A percentile compares a stretch with the other conserved stretches of the same genome.
Evolutionary conservation across 2,797 vertebrate species (phyloP).

Genomic region (Parotocinclus haroldoi): DNA sequence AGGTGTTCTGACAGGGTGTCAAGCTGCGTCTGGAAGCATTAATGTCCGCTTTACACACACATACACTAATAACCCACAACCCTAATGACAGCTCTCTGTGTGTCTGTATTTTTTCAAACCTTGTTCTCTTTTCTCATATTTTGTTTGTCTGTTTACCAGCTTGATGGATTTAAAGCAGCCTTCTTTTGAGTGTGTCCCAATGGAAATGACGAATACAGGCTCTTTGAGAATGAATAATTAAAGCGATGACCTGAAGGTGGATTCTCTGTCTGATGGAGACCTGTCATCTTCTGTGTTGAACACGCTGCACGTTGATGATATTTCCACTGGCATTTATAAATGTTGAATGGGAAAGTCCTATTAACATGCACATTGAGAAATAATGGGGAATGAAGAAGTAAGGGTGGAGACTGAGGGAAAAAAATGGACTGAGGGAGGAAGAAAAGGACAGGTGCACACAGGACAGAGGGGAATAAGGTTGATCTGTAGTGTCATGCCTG

Average conservation of each 20-base stretch:
- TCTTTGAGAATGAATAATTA: slow-evolving; percentile 64
- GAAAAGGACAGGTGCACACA: neutral
- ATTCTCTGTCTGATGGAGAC: slow-evolving; percentile 45
- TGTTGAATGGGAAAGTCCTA: slow-evolving; percentile 64
- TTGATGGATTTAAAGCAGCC: slow-evolving; percentile 31
- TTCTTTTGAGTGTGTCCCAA: slow-evolving; percentile 32
- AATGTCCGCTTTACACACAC: slow-evolving; percentile 43
- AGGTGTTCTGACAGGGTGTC: slow-evolving; percentile 54
- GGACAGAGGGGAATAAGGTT: slow-evolving; percentile 2
- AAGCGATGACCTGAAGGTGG: slow-evolving; percentile 48
- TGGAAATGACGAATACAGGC: slow-evolving; percentile 24
- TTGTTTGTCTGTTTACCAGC: slow-evolving; percentile 51
- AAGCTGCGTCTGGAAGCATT: slow-evolving; percentile 48
- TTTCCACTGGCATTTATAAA: slow-evolving; percentile 72
- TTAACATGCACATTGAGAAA: slow-evolving; percentile 50
- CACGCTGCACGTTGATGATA: slow-evolving; percentile 60
- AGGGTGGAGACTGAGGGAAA: no score
- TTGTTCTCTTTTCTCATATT: slow-evolving; percentile 7
- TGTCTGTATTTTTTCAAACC: slow-evolving; percentile 25
- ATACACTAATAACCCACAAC: slow-evolving; percentile 45
- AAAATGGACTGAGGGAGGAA: no score
- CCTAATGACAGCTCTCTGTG: slow-evolving; percentile 38
- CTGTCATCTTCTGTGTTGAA: slow-evolving; percentile 57
- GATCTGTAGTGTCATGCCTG: neutral
- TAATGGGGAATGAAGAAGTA: slow-evolving; percentile 25